phyloP scores from a whole-genome alignment of 2,113 vertebrate species.

The Gracilinanus agilis region DNA sequence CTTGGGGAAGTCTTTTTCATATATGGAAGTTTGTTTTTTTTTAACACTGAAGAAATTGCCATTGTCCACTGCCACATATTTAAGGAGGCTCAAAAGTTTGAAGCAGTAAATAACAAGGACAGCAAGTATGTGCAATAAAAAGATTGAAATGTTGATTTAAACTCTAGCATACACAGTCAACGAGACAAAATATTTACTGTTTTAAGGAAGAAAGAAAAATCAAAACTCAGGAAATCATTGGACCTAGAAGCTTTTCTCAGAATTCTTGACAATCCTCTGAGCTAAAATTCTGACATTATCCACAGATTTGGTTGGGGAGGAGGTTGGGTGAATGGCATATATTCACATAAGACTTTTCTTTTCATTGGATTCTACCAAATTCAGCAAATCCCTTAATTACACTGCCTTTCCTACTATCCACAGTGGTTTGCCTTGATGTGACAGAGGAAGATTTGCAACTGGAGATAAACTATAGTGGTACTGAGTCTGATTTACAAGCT shows the following conservation, averaged over 20 bases:
- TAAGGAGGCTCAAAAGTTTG: background rate
- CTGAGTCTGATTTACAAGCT: constrained; percentile 11
- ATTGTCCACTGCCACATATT: background rate
- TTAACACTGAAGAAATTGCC: background rate
- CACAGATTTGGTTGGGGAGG: constrained; percentile 12
- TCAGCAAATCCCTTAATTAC: constrained; percentile 77
- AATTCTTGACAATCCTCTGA: constrained; percentile 62
- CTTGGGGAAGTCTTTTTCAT: background rate
- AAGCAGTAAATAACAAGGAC: background rate
- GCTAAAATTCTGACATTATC: constrained; percentile 59
- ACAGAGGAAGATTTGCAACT: constrained; percentile 20
- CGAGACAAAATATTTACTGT: constrained; percentile 12
- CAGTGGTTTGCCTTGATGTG: constrained; percentile 24
- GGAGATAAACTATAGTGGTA: background rate
- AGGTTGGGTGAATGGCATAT: background rate
- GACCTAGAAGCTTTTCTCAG: constrained; percentile 45
- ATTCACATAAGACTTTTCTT: constrained; percentile 71
- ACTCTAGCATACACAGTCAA: constrained; percentile 28
- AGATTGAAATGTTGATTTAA: constrained; percentile 25
- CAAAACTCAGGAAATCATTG: background rate
- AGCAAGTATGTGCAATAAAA: background rate
- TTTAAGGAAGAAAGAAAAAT: constrained; percentile 7
- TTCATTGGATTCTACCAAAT: constrained; percentile 62
- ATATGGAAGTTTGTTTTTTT: background rate
- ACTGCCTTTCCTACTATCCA: constrained; percentile 44